These are phyloP conservation scores for Hydropsyche tenuis DNA, from an alignment of 1,140 invertebrate species.

Conservation along the genomic window DNA sequence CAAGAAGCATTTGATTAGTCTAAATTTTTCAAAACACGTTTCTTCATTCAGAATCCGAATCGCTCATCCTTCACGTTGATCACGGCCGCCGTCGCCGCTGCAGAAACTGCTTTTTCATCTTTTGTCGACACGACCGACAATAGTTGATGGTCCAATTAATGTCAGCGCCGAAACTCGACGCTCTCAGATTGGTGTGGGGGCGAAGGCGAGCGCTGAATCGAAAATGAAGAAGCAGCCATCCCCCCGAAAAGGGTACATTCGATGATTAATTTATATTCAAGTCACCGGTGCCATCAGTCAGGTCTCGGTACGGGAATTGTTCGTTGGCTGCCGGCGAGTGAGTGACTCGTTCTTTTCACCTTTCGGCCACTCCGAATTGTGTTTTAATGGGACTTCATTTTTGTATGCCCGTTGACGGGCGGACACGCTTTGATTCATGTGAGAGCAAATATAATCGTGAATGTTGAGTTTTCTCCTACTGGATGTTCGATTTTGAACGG, in stretches of 20 bases:
- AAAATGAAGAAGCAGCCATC: constrained; percentile 28
- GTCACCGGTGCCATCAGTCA: constrained; percentile 36
- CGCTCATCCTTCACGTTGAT: constrained; percentile 16
- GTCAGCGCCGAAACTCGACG: constrained; percentile 31
- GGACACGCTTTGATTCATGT: constrained; percentile 20
- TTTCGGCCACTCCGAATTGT: constrained; percentile 12
- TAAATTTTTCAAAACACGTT: too few species aligned
- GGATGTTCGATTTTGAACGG: too few species aligned
- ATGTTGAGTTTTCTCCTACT: too few species aligned
- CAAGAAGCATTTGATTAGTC: too few species aligned
- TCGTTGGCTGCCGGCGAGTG: neutral
- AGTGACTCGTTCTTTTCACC: constrained; percentile 28
- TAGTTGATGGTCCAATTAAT: constrained; percentile 40
- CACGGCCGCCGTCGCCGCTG: neutral
- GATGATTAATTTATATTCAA: constrained; percentile 41
- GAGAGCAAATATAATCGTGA: neutral
- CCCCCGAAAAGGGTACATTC: constrained; percentile 13
- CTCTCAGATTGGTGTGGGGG: neutral
- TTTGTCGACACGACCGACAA: constrained; percentile 18
- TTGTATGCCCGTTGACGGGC: neutral
- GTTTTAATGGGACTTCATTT: constrained; percentile 29
- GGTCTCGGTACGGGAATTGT: constrained; percentile 14
- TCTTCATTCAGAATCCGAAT: constrained; percentile 1
- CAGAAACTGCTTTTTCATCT: constrained; percentile 21
- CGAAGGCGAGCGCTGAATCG: constrained; percentile 18